These are phyloP conservation scores for Hyppa rectilinea DNA, from an alignment of 2,888 invertebrate species.

Conservation along the genomic window DNA sequence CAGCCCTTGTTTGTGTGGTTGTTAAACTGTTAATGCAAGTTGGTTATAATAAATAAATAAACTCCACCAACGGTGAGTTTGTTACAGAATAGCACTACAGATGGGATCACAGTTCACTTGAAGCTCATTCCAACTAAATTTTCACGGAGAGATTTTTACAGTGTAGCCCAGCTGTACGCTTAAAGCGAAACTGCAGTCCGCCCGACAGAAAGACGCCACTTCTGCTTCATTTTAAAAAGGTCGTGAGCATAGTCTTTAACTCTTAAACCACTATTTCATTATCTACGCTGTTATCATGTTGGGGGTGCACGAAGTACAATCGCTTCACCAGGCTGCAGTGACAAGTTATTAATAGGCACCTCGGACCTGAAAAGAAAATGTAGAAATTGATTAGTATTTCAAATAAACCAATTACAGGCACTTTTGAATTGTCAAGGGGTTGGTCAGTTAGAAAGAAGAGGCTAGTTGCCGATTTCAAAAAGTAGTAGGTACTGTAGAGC, in stretches of 20 bases:
- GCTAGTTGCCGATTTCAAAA: too few relatives aligned
- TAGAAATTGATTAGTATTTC: neutral
- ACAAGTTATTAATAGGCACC: conserved; percentile 64
- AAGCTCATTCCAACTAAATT: neutral
- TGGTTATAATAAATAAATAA: too few relatives aligned
- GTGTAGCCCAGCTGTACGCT: neutral
- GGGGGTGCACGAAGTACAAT: conserved; percentile 71
- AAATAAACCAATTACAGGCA: too few relatives aligned
- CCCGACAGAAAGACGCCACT: neutral
- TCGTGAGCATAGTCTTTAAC: neutral
- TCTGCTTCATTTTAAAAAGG: neutral
- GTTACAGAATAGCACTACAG: too few relatives aligned
- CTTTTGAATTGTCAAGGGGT: too few relatives aligned
- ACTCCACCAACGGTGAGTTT: too few relatives aligned
- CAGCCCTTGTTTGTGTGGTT: too few relatives aligned
- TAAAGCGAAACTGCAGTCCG: neutral
- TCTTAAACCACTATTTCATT: neutral
- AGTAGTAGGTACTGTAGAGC: too few relatives aligned
- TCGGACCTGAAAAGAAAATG: conserved; percentile 63
- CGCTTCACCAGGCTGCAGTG: conserved; percentile 76
- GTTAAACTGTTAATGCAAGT: too few relatives aligned
- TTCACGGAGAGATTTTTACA: neutral
- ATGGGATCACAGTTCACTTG: too few relatives aligned
- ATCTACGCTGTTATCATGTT: conserved; percentile 34
- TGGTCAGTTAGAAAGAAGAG: too few relatives aligned